These are phyloP conservation scores for Rotaria magnacalcarata DNA, from an alignment of 2,888 invertebrate species.

Conservation along the genomic window DNA sequence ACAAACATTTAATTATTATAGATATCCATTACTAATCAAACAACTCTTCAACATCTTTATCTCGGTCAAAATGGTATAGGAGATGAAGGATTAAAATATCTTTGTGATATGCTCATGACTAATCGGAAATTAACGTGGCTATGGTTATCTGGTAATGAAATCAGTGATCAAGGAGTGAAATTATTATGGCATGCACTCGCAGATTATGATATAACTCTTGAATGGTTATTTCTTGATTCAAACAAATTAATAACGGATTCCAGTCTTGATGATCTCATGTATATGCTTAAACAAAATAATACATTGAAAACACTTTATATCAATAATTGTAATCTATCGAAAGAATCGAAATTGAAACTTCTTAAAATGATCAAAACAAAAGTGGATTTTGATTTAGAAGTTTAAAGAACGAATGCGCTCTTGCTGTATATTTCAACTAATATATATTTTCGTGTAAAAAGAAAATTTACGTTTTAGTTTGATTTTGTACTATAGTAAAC, in stretches of 20 bases:
- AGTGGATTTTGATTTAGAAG: neutral
- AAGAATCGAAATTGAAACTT: neutral
- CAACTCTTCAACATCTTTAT: neutral
- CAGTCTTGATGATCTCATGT: neutral
- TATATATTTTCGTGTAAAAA: neutral
- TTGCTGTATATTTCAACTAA: neutral
- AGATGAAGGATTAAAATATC: neutral
- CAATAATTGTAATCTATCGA: neutral
- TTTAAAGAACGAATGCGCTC: neutral
- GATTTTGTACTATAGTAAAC: neutral
- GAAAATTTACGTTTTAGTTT: neutral
- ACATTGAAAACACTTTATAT: conserved; percentile 6
- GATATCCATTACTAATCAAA: neutral
- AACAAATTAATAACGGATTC: neutral
- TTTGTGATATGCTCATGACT: neutral
- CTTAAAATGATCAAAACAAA: neutral
- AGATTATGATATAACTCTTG: neutral
- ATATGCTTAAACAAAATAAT: neutral
- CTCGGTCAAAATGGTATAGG: neutral
- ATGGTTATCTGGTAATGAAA: neutral
- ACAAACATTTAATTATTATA: neutral
- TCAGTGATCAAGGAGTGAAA: neutral
- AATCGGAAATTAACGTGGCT: neutral
- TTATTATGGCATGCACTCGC: neutral
- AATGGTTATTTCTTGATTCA: neutral